These are phyloP conservation scores for Lynx canadensis DNA, from an alignment of 2,113 vertebrate species.

Conservation along the genomic window DNA sequence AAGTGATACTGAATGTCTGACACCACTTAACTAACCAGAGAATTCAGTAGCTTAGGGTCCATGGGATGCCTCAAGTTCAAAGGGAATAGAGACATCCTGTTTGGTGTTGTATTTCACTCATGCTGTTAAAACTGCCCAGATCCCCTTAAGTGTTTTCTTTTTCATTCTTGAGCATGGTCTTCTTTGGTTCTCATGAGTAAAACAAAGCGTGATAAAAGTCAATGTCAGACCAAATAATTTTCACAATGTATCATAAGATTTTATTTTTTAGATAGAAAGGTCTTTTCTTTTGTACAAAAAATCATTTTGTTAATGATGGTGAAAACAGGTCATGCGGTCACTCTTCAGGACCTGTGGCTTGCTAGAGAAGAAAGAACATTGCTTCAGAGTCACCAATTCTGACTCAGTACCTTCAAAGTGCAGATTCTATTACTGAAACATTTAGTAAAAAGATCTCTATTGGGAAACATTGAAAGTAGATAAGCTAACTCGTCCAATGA, in stretches of 20 bases:
- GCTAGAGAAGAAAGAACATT: background rate
- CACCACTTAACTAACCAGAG: slow-evolving; percentile 85
- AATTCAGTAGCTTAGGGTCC: slow-evolving; percentile 87
- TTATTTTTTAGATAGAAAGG: slow-evolving; percentile 49
- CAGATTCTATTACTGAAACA: background rate
- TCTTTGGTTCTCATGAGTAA: slow-evolving; percentile 74
- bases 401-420: background rate
- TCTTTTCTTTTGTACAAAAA: slow-evolving; percentile 15
- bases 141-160: slow-evolving; percentile 74
- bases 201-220: slow-evolving; percentile 67
- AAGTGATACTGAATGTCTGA: slow-evolving; percentile 84
- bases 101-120: slow-evolving; percentile 90
- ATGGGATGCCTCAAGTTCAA: slow-evolving; percentile 94
- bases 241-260: slow-evolving; percentile 67
- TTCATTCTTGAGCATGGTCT: slow-evolving; percentile 74
- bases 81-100: slow-evolving; percentile 88
- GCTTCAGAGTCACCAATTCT: background rate
- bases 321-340: background rate
- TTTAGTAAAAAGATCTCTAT: background rate
- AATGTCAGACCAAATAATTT: slow-evolving; percentile 58
- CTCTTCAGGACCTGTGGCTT: background rate
- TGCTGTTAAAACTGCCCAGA: slow-evolving; percentile 87
- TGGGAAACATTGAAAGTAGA: background rate
- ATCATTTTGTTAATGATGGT: background rate
- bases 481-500: background rate